Conservation (phyloP, 2,888 invertebrate species). For the Halictus quadricinctus region DNA sequence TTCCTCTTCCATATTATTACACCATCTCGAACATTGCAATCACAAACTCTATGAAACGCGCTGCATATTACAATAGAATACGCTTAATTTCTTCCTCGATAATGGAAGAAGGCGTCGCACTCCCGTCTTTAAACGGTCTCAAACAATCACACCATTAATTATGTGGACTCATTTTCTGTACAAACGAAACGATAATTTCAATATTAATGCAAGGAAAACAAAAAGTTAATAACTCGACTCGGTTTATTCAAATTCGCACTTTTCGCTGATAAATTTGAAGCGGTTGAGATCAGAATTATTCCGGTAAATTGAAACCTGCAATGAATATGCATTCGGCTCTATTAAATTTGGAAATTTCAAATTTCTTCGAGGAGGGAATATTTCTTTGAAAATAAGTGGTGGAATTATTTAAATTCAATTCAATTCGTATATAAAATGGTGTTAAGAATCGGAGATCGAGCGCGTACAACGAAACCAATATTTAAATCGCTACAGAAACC, state of each 20-base stretch:
- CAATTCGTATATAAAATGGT: not conserved
- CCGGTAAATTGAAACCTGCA: not conserved
- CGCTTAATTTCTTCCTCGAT: constrained; percentile 13
- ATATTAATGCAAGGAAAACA: not conserved
- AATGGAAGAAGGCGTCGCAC: not conserved
- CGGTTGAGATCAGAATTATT: not conserved
- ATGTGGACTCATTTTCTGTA: not conserved
- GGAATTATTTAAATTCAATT: not conserved
- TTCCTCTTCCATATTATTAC: constrained; percentile 64
- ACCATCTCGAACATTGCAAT: constrained; percentile 19
- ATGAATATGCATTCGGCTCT: not conserved
- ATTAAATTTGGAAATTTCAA: not conserved
- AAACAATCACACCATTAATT: not conserved
- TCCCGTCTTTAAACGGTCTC: not conserved
- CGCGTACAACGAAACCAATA: not conserved
- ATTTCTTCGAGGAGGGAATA: not conserved
- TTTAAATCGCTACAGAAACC: not conserved
- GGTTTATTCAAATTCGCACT: not conserved
- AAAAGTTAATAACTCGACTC: not conserved
- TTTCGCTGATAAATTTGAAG: not conserved
- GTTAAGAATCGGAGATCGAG: not conserved
- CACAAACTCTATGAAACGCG: not conserved
- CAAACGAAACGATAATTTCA: not conserved
- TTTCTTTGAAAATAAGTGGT: not conserved
- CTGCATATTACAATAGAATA: not conserved